A percentile compares a stretch with the other conserved stretches of the same genome.
phyloP scores from a whole-genome alignment of 2,113 vertebrate species.

The Girardinichthys multiradiatus region DNA sequence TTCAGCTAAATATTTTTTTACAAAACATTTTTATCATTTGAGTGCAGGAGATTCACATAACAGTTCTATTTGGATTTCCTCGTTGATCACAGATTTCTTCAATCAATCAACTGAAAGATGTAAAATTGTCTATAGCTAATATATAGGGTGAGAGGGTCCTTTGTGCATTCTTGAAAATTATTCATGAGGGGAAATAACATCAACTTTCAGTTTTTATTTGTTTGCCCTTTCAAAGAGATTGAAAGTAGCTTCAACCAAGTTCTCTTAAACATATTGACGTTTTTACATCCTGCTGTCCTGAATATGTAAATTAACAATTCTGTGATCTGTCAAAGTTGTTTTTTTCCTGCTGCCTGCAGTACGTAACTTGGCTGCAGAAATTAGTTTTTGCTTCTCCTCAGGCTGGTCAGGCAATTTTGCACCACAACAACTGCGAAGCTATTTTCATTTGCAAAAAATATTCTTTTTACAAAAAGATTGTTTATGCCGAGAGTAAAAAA shows the following conservation, averaged over 20 bases:
- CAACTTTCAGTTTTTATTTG: no score
- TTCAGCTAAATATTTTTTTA: conserved; percentile 1
- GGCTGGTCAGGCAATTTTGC: conserved; percentile 44
- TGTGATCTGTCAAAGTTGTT: conserved; percentile 59
- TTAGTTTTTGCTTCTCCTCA: conserved; percentile 30
- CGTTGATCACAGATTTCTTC: no score
- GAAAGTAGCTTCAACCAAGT: conserved; percentile 1
- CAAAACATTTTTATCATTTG: no score
- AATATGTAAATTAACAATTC: conserved; percentile 47
- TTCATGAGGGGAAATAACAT: no score
- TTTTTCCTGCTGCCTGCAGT: conserved; percentile 32
- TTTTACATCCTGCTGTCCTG: conserved; percentile 36
- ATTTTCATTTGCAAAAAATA: conserved; percentile 28
- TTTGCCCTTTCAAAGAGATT: neutral
- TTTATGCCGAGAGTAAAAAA: conserved; percentile 21
- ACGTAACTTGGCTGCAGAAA: conserved; percentile 42
- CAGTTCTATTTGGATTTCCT: no score
- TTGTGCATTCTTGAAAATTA: no score
- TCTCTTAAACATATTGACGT: neutral
- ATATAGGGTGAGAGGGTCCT: no score
- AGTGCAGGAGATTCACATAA: neutral
- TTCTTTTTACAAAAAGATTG: conserved; percentile 40
- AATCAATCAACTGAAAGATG: no score
- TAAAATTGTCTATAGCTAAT: no score
- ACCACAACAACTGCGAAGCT: conserved; percentile 17